phyloP scores from a whole-genome alignment of 2,797 vertebrate genomes.

The Anguilla anguilla region DNA sequence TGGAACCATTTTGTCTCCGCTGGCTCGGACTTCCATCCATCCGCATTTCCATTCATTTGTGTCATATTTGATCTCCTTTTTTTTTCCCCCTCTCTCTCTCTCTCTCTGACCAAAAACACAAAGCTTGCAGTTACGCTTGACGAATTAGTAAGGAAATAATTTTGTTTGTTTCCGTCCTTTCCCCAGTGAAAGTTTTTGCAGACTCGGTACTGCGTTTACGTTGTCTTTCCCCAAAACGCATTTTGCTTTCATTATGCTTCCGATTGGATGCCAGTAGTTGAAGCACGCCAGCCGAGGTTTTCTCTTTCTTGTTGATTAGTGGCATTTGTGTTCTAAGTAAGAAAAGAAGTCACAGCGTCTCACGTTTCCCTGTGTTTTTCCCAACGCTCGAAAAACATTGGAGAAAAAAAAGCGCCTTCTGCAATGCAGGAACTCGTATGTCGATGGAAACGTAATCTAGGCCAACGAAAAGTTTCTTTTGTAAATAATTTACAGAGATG shows the following conservation, averaged over 20 bases:
- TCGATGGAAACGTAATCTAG: not conserved
- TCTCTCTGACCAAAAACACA: slow-evolving; percentile 48
- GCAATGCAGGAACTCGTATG: not conserved
- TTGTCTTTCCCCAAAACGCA: not conserved
- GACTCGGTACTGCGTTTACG: not conserved
- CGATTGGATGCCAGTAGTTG: not conserved
- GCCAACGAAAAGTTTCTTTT: too few relatives aligned
- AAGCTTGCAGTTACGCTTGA: slow-evolving; percentile 39
- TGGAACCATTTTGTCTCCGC: slow-evolving; percentile 71
- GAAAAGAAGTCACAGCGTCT: not conserved
- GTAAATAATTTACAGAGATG: too few relatives aligned
- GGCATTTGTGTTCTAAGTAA: not conserved
- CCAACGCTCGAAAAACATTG: not conserved
- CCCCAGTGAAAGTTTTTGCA: not conserved
- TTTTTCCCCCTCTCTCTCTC: too few relatives aligned
- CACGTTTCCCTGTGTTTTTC: not conserved
- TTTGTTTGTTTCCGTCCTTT: not conserved
- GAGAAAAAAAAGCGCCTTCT: not conserved
- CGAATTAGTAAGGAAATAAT: slow-evolving; percentile 38
- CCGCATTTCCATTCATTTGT: slow-evolving; percentile 74
- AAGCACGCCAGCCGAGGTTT: not conserved
- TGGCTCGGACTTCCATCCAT: slow-evolving; percentile 64
- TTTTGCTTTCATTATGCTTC: not conserved
- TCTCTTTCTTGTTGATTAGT: not conserved
- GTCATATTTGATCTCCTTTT: slow-evolving; percentile 50